These are phyloP conservation scores for Zaprionus africanus DNA, from an alignment of 1,140 invertebrate species.

Conservation along the genomic window DNA sequence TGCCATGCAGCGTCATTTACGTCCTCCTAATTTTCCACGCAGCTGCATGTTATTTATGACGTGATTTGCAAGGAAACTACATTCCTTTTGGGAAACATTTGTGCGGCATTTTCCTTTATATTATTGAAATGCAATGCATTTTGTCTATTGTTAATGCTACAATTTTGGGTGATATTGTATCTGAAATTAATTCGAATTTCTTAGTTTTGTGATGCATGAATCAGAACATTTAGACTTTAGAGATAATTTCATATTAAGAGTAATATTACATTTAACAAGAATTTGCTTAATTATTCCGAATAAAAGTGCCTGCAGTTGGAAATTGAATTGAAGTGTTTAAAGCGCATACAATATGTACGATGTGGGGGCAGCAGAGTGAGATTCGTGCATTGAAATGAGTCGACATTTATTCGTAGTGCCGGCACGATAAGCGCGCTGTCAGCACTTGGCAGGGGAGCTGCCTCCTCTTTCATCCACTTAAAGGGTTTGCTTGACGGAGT, in stretches of 20 bases:
- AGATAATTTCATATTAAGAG: no score
- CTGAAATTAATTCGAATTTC: no score
- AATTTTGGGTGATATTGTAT: no score
- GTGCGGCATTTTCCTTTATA: background rate
- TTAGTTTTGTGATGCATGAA: no score
- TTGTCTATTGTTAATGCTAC: no score
- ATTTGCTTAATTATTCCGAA: background rate
- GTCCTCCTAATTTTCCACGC: constrained; percentile 72
- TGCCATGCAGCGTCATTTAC: constrained; percentile 29
- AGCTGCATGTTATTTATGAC: constrained; percentile 78
- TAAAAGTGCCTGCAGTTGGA: background rate
- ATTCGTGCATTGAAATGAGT: constrained; percentile 32
- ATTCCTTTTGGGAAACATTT: background rate
- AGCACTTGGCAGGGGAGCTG: constrained; percentile 17
- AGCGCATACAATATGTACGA: background rate
- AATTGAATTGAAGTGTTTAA: background rate
- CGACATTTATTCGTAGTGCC: constrained; percentile 6
- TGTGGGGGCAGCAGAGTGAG: background rate
- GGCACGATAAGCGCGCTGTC: constrained; percentile 38
- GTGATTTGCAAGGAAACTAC: constrained; percentile 44
- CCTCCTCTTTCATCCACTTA: background rate
- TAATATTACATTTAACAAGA: no score
- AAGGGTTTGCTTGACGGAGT: background rate
- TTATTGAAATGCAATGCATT: background rate
- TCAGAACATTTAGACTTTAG: no score